Conservation (phyloP, 2,113 vertebrate genomes). For the Meles meles region DNA sequence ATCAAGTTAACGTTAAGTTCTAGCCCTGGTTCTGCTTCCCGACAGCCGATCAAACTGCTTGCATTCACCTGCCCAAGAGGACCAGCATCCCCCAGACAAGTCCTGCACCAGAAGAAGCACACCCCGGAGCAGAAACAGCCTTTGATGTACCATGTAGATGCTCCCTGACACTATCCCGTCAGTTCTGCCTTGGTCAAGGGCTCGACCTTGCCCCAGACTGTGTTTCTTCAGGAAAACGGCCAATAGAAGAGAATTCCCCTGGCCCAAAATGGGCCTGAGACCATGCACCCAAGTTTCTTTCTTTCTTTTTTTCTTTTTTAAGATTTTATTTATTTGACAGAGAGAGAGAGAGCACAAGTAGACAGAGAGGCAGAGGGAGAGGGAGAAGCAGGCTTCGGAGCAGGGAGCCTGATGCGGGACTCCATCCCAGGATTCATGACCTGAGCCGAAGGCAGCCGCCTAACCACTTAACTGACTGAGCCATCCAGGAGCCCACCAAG, state of each 20-base stretch:
- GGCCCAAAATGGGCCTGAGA: neutral
- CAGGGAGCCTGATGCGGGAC: too few relatives aligned
- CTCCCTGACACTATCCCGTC: neutral
- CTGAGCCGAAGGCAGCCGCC: too few relatives aligned
- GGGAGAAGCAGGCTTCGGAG: too few relatives aligned
- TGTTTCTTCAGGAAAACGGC: neutral
- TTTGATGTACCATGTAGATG: neutral
- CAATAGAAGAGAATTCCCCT: neutral
- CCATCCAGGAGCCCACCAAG: too few relatives aligned
- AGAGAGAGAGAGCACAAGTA: too few relatives aligned
- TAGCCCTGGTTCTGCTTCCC: neutral
- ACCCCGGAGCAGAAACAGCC: neutral
- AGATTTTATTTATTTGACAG: too few relatives aligned
- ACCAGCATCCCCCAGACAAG: neutral
- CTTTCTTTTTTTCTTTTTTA: too few relatives aligned
- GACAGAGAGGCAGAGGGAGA: too few relatives aligned
- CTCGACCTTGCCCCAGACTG: neutral
- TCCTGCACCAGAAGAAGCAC: neutral
- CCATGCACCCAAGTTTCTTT: neutral
- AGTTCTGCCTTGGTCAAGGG: neutral
- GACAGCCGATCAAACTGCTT: neutral
- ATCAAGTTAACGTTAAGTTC: neutral
- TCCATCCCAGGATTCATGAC: too few relatives aligned
- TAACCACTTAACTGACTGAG: too few relatives aligned
- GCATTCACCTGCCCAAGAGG: neutral